Evolutionary conservation across 2,888 invertebrate genomes (phyloP).

Genomic region (Cerceris rybyensis): DNA sequence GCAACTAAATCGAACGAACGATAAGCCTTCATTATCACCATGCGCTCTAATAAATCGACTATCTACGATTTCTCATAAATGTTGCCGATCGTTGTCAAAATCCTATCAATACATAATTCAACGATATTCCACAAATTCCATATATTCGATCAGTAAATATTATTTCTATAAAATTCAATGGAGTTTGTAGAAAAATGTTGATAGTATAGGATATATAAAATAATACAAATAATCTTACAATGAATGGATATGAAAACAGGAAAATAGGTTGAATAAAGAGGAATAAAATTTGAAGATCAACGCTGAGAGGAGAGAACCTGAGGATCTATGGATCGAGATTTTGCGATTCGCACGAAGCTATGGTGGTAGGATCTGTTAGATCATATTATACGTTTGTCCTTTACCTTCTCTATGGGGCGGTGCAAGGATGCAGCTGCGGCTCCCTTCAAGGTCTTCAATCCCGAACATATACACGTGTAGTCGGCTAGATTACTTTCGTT

Average conservation of each 20-base stretch:
- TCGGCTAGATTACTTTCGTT: slow-evolving; percentile 42
- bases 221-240: not conserved
- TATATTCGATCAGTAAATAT: not conserved
- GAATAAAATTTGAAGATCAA: slow-evolving; percentile 51
- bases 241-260: slow-evolving; percentile 32
- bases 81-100: too few relatives aligned
- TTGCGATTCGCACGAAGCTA: slow-evolving; percentile 65
- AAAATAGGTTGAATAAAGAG: slow-evolving; percentile 11
- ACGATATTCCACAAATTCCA: too few relatives aligned
- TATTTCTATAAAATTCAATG: not conserved
- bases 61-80: slow-evolving; percentile 3
- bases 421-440: slow-evolving; percentile 71
- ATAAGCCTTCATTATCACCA: slow-evolving; percentile 47
- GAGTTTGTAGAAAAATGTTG: not conserved
- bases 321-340: slow-evolving; percentile 70
- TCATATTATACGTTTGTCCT: slow-evolving; percentile 72
- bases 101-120: too few relatives aligned
- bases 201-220: not conserved
- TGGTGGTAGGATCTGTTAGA: slow-evolving; percentile 58
- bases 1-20: slow-evolving; percentile 36
- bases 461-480: slow-evolving; percentile 42
- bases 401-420: slow-evolving; percentile 69
- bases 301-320: slow-evolving; percentile 28
- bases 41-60: slow-evolving; percentile 42
- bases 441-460: slow-evolving; percentile 58